Evolutionary conservation across 2,113 vertebrate genomes (phyloP), one percentile per base, ranked within the genome.

Genomic region (Talpa occidentalis): DNA sequence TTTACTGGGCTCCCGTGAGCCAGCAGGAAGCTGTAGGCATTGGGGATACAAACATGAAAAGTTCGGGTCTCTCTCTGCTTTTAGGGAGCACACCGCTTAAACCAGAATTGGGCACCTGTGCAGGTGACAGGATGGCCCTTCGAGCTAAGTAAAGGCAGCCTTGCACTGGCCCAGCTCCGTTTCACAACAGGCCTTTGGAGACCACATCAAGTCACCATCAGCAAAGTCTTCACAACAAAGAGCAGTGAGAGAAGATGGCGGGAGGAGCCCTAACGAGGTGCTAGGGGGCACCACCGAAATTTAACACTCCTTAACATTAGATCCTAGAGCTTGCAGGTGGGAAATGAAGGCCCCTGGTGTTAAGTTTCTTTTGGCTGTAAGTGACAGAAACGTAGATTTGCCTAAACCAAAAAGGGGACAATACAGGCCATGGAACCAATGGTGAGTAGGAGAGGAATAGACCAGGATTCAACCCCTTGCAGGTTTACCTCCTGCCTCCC

Each of bases 231-330:
- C 19, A 30, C 42, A 37, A 24, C 14, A 2, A 12, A 82, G 17
- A 42, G 30, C 69, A 73, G 22, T 49, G 56, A 67, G 35, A n/a
- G 2, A 54, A 1, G 17, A 4, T n/a, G 12, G 32, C 6, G 19
- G 19, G 42, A 5, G 56, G 28, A 89, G 28, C 15, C 40, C 12
- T 12, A 12, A 28, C 52, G 37, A 44, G 2, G 22, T 6, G 8
- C 26, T 3, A 2, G 19, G 5, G 2, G 5, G 5, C 17, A 24
- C 3, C 17, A 32, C 32, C 22, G 10, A 66, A 40, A 26, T 21
- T 28, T 54, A 26, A 44, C 24, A 44, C 47, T 49, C 47, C 7
- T 49, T 49, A 49, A 14, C 47, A 2, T 12, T 12, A 49, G 47
- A 49, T 49, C 47, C 12, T 49, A 49, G 47, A 49, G 47, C 11